phyloP scores from a whole-genome alignment of 2,888 invertebrate species.

The Cenopis cana region DNA sequence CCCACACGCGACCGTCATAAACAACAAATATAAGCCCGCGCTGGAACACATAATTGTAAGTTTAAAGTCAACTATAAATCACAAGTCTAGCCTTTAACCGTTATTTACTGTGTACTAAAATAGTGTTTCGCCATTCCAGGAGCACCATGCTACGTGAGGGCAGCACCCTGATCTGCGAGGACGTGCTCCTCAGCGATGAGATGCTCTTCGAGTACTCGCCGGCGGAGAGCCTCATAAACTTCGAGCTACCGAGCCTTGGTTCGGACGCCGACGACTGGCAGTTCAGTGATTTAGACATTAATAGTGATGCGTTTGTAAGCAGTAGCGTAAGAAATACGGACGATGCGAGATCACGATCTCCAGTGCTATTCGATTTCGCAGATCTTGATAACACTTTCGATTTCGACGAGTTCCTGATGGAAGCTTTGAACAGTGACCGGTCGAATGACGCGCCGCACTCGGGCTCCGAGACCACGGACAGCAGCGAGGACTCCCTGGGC shows the following conservation, averaged over 20 bases:
- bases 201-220: constrained; percentile 77
- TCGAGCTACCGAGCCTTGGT: constrained; percentile 70
- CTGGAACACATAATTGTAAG: constrained; percentile 44
- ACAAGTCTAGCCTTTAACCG: not conserved
- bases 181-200: constrained; percentile 71
- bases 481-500: constrained; percentile 56
- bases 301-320: constrained; percentile 73
- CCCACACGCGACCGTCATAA: constrained; percentile 3
- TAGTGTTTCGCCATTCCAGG: constrained; percentile 55
- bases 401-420: constrained; percentile 73
- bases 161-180: constrained; percentile 65
- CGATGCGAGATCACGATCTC: constrained; percentile 59
- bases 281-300: constrained; percentile 72
- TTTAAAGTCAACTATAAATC: constrained; percentile 18
- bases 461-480: constrained; percentile 58
- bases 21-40: constrained; percentile 3
- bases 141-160: constrained; percentile 71
- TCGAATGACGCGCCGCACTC: constrained; percentile 65
- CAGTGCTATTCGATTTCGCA: constrained; percentile 71
- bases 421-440: constrained; percentile 68
- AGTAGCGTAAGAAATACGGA: constrained; percentile 69
- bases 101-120: not conserved
- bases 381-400: constrained; percentile 73
- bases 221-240: constrained; percentile 78
- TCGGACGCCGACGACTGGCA: constrained; percentile 69